Evolutionary conservation across 2,113 vertebrate genomes (phyloP).

Genomic region (Cisticola juncidis): DNA sequence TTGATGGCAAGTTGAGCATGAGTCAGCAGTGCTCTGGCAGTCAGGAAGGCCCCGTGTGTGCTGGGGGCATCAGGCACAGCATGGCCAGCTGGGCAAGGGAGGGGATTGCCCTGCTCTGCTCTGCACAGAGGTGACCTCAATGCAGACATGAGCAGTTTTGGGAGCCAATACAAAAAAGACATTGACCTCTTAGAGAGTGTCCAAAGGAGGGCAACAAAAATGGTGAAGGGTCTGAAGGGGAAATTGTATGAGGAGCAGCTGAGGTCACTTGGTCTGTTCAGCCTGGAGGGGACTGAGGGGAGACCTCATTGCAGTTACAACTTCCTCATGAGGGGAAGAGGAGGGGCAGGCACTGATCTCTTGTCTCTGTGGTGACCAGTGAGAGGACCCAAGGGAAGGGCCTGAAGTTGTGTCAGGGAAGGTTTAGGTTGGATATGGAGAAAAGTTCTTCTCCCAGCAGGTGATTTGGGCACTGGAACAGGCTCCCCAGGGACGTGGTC

Average conservation of each 20-base stretch:
- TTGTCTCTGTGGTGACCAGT: not conserved
- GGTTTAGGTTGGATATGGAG: fast-evolving
- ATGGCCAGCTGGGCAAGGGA: fast-evolving
- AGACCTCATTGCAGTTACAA: fast-evolving
- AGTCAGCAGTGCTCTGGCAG: not conserved
- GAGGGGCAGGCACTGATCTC: not conserved
- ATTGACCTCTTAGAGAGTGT: fast-evolving
- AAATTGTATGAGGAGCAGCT: fast-evolving
- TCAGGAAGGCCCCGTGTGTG: fast-evolving
- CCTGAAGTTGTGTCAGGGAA: fast-evolving
- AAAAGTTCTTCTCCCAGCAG: fast-evolving
- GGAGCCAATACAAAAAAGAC: not conserved
- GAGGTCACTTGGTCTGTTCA: not conserved
- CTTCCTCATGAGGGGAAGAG: fast-evolving
- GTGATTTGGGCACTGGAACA: not conserved
- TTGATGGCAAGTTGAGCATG: not conserved
- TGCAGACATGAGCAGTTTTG: not conserved
- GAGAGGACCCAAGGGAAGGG: fast-evolving
- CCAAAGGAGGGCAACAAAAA: fast-evolving
- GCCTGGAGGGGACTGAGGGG: not conserved
- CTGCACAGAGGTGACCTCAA: fast-evolving
- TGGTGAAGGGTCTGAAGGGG: not conserved
- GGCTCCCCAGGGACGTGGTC: not conserved
- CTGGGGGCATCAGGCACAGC: not conserved
- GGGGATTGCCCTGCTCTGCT: not conserved